Base-by-base conservation (phyloP, 2,797 vertebrate genomes). In the Threskiornis aethiopicus region DNA sequence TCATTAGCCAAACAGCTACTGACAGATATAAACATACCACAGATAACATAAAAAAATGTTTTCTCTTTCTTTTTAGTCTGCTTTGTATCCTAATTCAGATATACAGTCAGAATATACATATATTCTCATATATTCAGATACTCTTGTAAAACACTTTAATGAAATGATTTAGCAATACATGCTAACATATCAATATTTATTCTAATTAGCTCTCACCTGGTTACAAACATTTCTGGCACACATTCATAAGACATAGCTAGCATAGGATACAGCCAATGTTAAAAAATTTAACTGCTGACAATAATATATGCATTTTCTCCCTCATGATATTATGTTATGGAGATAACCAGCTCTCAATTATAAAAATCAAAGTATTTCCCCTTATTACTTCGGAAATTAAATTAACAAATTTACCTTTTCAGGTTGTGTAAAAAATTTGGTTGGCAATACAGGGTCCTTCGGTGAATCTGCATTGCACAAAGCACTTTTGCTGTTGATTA, bases 401-500 rank as follows among this genome's bases (percentile, higher is more conserved):
- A 55, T 24, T 4, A 67, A 94, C 4, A 84, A 92, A 77, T 86
- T 96, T 98, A 98, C 99, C 99, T 99, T 99, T 98, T 99, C 99
- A 73, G 99, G 99, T 47, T 99, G 97, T 55, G 99, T 98, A 97
- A 99, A 99, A 98, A 99, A 99, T 97, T 99, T 99, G 86, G 98
- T 96, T 55, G 99, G 99, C 82, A 99, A 98, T 70, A 99, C 98
- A 29, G 99, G 99, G 90, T 99, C 99, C 98, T 99, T 99, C 2
- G 99, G 99, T 55, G 98, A 99, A 55, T 99, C 99, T 97, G 99
- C 98, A 97, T 99, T 99, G 98, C 99, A 99, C 54, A 99, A 98
- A 76, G 99, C 99, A 98, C 99, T 99, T 98, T 99, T 99, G 98
- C 99, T 99, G 93, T 99, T 99, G 91, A 99, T 99, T 82, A 99